These are phyloP conservation scores for Dolichoris vasculosae DNA, from an alignment of 1,140 invertebrate genomes.

Conservation along the genomic window DNA sequence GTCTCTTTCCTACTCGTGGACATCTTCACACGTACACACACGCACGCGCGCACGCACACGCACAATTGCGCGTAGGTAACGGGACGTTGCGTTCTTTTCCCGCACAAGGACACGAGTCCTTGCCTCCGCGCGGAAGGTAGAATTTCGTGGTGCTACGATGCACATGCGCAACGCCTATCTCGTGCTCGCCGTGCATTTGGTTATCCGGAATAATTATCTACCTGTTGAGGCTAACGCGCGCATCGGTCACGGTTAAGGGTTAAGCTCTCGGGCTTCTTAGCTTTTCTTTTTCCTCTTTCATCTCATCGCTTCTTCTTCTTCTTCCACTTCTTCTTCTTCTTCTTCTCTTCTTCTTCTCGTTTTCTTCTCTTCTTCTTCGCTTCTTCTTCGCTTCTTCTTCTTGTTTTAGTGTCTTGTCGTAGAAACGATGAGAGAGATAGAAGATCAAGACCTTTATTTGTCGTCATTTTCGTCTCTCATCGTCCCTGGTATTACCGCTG, in stretches of 20 bases:
- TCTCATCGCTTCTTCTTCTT: background rate
- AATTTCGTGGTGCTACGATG: background rate
- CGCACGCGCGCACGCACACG: background rate
- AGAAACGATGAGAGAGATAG: background rate
- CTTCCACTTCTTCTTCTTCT: background rate
- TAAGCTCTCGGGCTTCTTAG: background rate
- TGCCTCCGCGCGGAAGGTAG: background rate
- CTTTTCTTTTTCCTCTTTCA: background rate
- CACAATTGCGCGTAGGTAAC: slow-evolving; percentile 1
- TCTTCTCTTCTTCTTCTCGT: no score
- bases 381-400: background rate
- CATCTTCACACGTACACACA: background rate
- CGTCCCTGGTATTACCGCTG: background rate
- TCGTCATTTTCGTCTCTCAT: background rate
- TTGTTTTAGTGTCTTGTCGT: background rate
- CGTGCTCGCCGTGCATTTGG: slow-evolving; percentile 16
- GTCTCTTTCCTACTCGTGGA: no score
- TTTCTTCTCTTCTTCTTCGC: background rate
- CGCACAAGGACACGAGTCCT: slow-evolving; percentile 17
- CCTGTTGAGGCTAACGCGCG: slow-evolving; percentile 8
- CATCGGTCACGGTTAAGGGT: slow-evolving; percentile 11
- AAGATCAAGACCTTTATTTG: background rate
- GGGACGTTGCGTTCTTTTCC: slow-evolving; percentile 33
- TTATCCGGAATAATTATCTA: slow-evolving; percentile 48
- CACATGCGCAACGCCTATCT: slow-evolving; percentile 27